Evolutionary conservation across 2,113 vertebrate genomes (phyloP), one percentile per base, ranked within the genome.

Genomic region (Dasyurus viverrinus): DNA sequence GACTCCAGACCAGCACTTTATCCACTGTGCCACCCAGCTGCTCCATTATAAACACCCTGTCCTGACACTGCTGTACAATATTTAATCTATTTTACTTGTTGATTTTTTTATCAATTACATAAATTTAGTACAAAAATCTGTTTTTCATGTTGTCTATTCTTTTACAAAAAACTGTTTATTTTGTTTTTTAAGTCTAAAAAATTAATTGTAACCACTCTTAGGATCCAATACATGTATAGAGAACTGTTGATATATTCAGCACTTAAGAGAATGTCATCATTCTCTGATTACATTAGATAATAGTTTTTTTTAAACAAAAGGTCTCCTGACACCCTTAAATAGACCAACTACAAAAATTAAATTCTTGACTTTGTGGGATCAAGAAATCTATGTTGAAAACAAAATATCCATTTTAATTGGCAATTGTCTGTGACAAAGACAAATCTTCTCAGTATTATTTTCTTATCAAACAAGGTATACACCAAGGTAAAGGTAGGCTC

Each of bases 201-300:
- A 90, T 94, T 95, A 16, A 54, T 36, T 22, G 48, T 89, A 95
- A 90, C 27, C 5, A 7, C 92, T 93, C 90, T 30, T 36, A 94
- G 24, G 54, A 55, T 54, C 94, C 48, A 57, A 93, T 92, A 53
- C 42, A 48, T 30, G 6, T 4, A 52, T 95, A 54, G 54, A 94
- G 76, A 89, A 27, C 19, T 95, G 19, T 11, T 90, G n/a, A 14
- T 24, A 60, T 2, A 8, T 27, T 54, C 53, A 94, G 10, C 54
- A 94, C 91, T 97, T 93, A 54, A 94, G 9, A 91, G 30, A 27
- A 90, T 91, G 27, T 27, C 42, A 93, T 60, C 89, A 48, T 27
- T 89, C 89, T 96, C 94, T 54, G 26, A 93, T 89, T 92, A 95
- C 92, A 93, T 53, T 93, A 11, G 47, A 93, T 89, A 95, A 96